Base-by-base conservation (phyloP, 30 jellyfish, hydroid and myxozoan species). In the Catostylus mosaicus region DNA sequence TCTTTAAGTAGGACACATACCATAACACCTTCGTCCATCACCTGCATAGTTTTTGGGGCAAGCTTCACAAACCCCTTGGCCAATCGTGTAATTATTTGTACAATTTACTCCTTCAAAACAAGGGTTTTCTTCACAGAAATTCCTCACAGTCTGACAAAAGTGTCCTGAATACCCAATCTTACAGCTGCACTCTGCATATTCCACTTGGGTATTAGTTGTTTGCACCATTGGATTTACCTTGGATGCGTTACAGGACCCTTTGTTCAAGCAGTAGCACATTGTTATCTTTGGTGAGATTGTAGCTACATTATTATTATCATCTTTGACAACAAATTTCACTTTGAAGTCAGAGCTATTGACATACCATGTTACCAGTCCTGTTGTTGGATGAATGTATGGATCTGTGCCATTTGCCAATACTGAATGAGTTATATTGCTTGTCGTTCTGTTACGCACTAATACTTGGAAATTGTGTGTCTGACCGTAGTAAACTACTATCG, bases 21-120 rank as follows among this genome's bases (percentile, higher is more conserved):
- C n/a, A n/a, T n/a, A n/a, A n/a, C n/a, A n/a, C n/a, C 73, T 84
- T 24, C 89, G 34, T 1, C 95, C 95, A 64, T 84, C 82, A 22
- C 95, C 95, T n/a, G 64, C 32, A 47, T 48, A 84, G 48, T 78
- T 78, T 1, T 8, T 30, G 23, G 95, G 95, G 51, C 95, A 84
- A 40, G 62, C 50, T 2, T 75, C 95, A 34, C 95, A 84, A 11
- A 20, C 74, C 18, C 79, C 75, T 62, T 31, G 32, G 38, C 57
- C 38, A 32, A 36, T 43, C 1, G 33, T 29, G n/a, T 31, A 36
- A 29, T 48, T 56, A 50, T 63, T 30, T 22, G 88, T 57, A 61
- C 95, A 84, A 30, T 70, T 57, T 10, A 73, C 95, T 22, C 56
- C 77, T 26, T 27, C 76, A 37, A 57, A 84, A 33, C 95, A 84